A percentile compares a stretch with the other conserved stretches of the same genome.
These are phyloP conservation scores for Villa cingulata DNA, from an alignment of 2,888 invertebrate species.

Conservation along the genomic window DNA sequence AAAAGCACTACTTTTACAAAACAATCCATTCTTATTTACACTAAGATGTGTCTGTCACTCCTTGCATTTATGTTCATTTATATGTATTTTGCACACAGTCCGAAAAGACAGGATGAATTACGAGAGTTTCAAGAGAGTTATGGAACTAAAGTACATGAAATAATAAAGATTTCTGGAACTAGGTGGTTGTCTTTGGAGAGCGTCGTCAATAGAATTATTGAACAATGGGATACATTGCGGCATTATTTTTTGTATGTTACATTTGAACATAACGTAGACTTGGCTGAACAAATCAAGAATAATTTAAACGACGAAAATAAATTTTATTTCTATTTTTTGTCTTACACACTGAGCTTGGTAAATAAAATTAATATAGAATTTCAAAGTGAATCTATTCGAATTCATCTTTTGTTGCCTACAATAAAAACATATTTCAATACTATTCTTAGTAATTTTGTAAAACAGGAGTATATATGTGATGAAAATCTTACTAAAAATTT, in stretches of 20 bases:
- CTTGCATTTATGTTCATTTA: constrained; percentile 5
- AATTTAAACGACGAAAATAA: background rate
- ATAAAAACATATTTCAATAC: too few species aligned
- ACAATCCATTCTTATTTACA: constrained; percentile 17
- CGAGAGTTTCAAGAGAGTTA: background rate
- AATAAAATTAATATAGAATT: background rate
- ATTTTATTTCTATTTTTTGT: background rate
- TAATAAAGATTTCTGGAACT: background rate
- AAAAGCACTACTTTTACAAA: constrained; percentile 11
- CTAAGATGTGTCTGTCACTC: constrained; percentile 20
- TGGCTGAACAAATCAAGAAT: background rate
- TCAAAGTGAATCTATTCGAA: too few species aligned
- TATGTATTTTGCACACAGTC: background rate
- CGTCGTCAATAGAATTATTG: background rate
- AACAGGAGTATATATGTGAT: too few species aligned
- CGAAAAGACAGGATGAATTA: background rate
- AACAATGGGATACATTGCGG: background rate
- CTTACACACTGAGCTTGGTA: background rate
- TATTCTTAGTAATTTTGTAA: too few species aligned
- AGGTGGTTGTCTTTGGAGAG: background rate
- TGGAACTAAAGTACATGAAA: background rate
- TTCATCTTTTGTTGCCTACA: too few species aligned
- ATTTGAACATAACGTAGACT: background rate
- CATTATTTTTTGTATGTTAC: background rate
- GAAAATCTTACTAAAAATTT: too few species aligned